Conservation (phyloP, 2,113 vertebrate species). For the Atlantisia rogersi region DNA sequence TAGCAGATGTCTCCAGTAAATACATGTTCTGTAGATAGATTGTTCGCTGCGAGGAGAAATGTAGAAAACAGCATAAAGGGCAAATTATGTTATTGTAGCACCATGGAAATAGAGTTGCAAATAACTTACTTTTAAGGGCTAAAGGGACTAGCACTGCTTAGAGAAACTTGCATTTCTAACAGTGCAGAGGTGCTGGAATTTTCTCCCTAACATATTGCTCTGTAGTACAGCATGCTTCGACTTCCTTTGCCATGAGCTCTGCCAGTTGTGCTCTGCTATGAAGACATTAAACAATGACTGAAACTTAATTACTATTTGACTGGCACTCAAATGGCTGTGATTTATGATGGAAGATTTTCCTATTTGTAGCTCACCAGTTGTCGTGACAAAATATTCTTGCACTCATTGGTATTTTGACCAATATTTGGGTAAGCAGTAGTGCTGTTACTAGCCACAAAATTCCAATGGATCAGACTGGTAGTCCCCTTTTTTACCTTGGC, state of each 20-base stretch:
- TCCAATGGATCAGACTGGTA: accelerated
- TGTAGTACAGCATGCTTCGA: neutral
- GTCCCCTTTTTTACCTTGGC: neutral
- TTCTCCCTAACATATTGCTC: neutral
- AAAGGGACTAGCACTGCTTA: neutral
- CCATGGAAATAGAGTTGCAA: neutral
- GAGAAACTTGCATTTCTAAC: neutral
- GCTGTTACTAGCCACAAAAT: neutral
- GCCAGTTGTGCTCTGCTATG: neutral
- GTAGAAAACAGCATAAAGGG: neutral
- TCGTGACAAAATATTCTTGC: neutral
- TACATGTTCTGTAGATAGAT: accelerated
- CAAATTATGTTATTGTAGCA: neutral
- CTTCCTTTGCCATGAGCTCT: neutral
- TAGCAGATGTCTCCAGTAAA: neutral
- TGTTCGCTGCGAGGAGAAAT: neutral
- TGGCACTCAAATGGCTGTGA: neutral
- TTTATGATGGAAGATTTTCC: neutral
- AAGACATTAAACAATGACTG: neutral
- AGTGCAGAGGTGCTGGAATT: neutral
- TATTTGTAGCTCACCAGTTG: neutral
- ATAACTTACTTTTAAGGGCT: neutral
- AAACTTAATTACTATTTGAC: neutral
- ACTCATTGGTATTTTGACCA: neutral
- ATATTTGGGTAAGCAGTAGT: neutral